Evolutionary conservation across 2,888 invertebrate species (phyloP).

Genomic region (Hirudinaria manillensis): DNA sequence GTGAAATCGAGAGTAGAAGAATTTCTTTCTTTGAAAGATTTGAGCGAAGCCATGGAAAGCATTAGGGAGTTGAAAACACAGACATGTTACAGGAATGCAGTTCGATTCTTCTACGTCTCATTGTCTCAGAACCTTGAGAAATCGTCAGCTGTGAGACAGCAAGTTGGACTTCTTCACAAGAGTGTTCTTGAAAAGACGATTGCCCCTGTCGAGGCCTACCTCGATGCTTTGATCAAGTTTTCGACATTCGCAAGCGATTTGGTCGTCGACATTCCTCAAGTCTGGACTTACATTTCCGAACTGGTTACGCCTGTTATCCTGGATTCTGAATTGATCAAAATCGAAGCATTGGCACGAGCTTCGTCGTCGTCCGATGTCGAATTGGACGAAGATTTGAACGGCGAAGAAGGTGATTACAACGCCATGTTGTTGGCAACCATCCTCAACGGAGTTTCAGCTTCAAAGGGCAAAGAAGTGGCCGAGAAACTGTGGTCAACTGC

Average conservation of each 20-base stretch:
- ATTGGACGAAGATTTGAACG: no score
- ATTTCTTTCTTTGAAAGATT: background rate
- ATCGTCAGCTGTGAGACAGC: conserved; percentile 50
- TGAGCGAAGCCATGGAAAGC: conserved; percentile 51
- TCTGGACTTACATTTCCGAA: conserved; percentile 32
- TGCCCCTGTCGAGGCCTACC: conserved; percentile 56
- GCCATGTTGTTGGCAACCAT: no score
- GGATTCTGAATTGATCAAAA: background rate
- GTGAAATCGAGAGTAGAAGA: background rate
- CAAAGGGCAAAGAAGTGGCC: no score
- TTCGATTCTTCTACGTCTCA: conserved; percentile 45
- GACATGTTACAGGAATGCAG: conserved; percentile 48
- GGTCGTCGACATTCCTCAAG: conserved; percentile 32
- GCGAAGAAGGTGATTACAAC: no score
- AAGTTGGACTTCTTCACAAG: conserved; percentile 58
- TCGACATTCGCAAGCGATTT: conserved; percentile 27
- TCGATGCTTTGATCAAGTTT: conserved; percentile 50
- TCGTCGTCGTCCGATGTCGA: background rate
- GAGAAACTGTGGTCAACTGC: no score
- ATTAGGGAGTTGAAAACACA: conserved; percentile 57
- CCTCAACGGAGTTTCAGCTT: no score
- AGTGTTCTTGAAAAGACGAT: conserved; percentile 55
- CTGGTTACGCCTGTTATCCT: conserved; percentile 27
- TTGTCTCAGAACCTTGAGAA: conserved; percentile 50
- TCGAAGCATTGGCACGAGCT: background rate